phyloP scores from a whole-genome alignment of 2,888 invertebrate species.

The Mimachlamys varia region DNA sequence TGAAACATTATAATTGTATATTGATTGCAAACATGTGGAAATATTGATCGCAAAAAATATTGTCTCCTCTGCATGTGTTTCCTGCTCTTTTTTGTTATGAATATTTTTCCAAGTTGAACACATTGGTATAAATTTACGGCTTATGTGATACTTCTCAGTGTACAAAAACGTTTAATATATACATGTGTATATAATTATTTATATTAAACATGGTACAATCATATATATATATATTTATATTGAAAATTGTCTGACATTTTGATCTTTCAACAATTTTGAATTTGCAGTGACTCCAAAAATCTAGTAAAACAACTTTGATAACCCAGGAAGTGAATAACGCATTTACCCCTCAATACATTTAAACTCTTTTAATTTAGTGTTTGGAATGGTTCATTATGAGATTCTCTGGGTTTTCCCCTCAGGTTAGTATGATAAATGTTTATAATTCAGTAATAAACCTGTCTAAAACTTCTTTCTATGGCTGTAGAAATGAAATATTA shows the following conservation, averaged over 20 bases:
- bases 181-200: not conserved
- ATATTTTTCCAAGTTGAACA: not conserved
- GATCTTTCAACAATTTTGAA: not conserved
- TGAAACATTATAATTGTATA: not conserved
- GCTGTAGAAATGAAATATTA: too few relatives aligned
- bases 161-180: not conserved
- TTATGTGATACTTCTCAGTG: not conserved
- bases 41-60: not conserved
- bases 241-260: not conserved
- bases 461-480: too few relatives aligned
- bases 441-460: too few relatives aligned
- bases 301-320: not conserved
- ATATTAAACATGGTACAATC: not conserved
- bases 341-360: too few relatives aligned
- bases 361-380: too few relatives aligned
- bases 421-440: too few relatives aligned
- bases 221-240: slow-evolving; percentile 19
- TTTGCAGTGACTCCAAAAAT: not conserved
- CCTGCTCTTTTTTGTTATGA: not conserved
- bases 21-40: not conserved
- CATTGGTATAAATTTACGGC: not conserved
- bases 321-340: too few relatives aligned
- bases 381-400: too few relatives aligned
- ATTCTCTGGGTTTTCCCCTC: too few relatives aligned
- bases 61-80: not conserved